Conservation (phyloP, 2,888 invertebrate genomes). For the Anthrax anthrax region DNA sequence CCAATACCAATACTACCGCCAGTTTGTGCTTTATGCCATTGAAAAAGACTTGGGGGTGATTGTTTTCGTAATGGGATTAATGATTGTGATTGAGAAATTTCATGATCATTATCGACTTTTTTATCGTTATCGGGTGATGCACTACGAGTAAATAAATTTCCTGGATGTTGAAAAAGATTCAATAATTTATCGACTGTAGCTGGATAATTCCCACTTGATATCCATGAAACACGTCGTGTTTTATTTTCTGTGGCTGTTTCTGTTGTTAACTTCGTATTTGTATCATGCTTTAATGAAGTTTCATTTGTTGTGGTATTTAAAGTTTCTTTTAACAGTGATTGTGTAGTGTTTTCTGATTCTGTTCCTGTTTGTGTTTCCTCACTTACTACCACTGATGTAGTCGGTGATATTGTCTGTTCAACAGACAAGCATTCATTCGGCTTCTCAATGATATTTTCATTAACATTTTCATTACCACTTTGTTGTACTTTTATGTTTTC, state of each 20-base stretch:
- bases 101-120: slow-evolving; percentile 2
- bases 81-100: slow-evolving; percentile 1
- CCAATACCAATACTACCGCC: too few species aligned
- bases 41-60: slow-evolving; percentile 8
- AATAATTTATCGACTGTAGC: slow-evolving; percentile 50
- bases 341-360: background rate
- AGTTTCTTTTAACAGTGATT: background rate
- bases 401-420: background rate
- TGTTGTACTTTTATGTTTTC: background rate
- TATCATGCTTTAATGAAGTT: too few species aligned
- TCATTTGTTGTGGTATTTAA: background rate
- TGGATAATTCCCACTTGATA: slow-evolving; percentile 36
- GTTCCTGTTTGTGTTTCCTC: background rate
- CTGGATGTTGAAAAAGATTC: slow-evolving; percentile 50
- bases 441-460: too few species aligned
- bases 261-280: slow-evolving; percentile 5
- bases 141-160: slow-evolving; percentile 43
- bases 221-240: slow-evolving; percentile 47
- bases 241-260: slow-evolving; percentile 34
- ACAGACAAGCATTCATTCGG: background rate
- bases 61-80: slow-evolving; percentile 6
- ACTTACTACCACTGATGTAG: too few species aligned
- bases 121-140: slow-evolving; percentile 21
- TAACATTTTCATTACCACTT: background rate
- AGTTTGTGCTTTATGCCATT: slow-evolving; percentile 2